phyloP scores from a whole-genome alignment of 2,888 invertebrate genomes.

The Euplexia lucipara region DNA sequence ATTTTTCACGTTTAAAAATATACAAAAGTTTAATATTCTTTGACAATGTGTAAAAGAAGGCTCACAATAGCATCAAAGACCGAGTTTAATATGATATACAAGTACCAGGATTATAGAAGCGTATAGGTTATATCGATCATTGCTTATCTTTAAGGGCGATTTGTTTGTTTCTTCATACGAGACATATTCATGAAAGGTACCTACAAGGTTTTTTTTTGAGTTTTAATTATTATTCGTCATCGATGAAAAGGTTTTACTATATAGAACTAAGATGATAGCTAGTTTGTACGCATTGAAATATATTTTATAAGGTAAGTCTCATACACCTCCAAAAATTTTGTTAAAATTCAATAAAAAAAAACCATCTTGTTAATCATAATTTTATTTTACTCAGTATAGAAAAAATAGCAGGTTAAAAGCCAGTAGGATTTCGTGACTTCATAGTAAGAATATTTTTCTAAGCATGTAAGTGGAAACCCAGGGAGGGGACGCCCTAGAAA shows the following conservation, averaged over 20 bases:
- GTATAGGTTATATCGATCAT: constrained; percentile 51
- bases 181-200: background rate
- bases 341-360: background rate
- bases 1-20: constrained; percentile 3
- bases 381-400: no score
- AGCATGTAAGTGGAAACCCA: no score
- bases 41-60: constrained; percentile 13
- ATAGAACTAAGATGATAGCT: no score
- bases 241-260: no score
- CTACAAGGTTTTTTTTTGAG: no score
- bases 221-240: no score
- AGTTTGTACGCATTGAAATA: no score
- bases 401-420: no score
- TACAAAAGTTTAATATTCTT: constrained; percentile 24
- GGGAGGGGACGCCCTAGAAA: no score
- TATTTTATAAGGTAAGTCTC: background rate
- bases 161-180: constrained; percentile 18
- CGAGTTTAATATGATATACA: constrained; percentile 18
- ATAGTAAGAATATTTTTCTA: no score
- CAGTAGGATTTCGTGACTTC: no score
- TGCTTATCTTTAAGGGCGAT: constrained; percentile 27
- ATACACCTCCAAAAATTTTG: background rate
- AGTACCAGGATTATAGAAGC: constrained; percentile 52
- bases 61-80: constrained; percentile 37
- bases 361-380: no score